These are phyloP conservation scores for Zoanthus sociatus DNA, from an alignment of 92 coral and sea anemone species.

Conservation along the genomic window DNA sequence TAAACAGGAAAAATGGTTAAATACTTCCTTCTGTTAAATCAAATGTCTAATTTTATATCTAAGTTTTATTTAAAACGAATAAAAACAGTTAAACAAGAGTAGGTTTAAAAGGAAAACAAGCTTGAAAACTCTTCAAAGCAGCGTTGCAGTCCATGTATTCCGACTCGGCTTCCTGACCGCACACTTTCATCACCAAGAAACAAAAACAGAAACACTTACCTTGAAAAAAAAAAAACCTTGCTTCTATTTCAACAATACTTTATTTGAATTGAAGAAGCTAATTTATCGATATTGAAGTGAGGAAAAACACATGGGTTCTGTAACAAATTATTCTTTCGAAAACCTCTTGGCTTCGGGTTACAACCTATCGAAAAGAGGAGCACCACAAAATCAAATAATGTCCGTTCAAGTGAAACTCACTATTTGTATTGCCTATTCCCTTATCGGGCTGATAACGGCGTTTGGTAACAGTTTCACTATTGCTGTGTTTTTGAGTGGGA, in stretches of 20 bases:
- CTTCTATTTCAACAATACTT: neutral
- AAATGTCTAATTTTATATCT: neutral
- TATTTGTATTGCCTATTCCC: neutral
- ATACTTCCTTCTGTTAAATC: neutral
- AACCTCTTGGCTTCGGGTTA: neutral
- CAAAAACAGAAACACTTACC: too few species aligned
- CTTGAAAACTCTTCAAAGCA: neutral
- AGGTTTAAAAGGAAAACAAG: neutral
- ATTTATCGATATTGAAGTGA: neutral
- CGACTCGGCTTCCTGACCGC: too few species aligned
- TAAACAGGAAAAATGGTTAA: neutral
- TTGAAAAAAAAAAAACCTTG: too few species aligned
- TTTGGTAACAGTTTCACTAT: slow-evolving; percentile 29
- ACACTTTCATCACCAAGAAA: too few species aligned
- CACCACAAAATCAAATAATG: neutral
- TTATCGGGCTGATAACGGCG: slow-evolving; percentile 5
- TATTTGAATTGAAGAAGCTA: neutral
- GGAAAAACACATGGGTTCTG: neutral
- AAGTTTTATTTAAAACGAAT: neutral
- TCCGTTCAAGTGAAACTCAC: neutral
- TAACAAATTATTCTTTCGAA: neutral
- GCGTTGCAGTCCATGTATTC: neutral
- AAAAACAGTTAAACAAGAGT: neutral
- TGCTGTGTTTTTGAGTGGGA: slow-evolving; percentile 14
- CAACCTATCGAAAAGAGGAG: neutral